Evolutionary conservation across 2,888 invertebrate genomes (phyloP).

Genomic region (Strigamia maritima): DNA sequence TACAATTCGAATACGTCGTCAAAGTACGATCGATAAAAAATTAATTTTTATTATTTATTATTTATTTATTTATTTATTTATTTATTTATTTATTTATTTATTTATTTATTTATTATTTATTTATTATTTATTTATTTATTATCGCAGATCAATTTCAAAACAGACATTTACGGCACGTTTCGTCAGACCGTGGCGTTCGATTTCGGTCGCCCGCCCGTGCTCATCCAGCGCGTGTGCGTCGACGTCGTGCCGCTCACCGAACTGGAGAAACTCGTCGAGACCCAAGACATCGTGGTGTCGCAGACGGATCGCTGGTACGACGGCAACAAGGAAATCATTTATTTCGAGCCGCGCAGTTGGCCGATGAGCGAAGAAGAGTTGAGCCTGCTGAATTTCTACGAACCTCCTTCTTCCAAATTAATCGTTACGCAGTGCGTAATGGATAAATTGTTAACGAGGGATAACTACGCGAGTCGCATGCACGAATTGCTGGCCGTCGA

Average conservation of each 20-base stretch:
- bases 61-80: too few relatives aligned
- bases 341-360: slow-evolving; percentile 45
- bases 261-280: slow-evolving; percentile 44
- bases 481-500: slow-evolving; percentile 73
- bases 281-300: slow-evolving; percentile 45
- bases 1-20: slow-evolving; percentile 49
- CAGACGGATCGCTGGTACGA: slow-evolving; percentile 61
- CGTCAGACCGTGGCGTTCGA: slow-evolving; percentile 74
- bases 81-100: too few relatives aligned
- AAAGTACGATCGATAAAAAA: slow-evolving; percentile 46
- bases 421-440: slow-evolving; percentile 61
- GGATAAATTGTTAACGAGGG: slow-evolving; percentile 56
- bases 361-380: slow-evolving; percentile 49
- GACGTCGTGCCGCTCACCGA: slow-evolving; percentile 71
- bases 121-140: too few relatives aligned
- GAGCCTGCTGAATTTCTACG: slow-evolving; percentile 62
- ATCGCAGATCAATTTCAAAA: slow-evolving; percentile 62
- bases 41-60: slow-evolving; percentile 35
- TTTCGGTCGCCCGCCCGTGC: slow-evolving; percentile 59
- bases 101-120: too few relatives aligned
- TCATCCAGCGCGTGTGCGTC: slow-evolving; percentile 62
- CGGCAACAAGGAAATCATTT: slow-evolving; percentile 58
- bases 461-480: slow-evolving; percentile 70
- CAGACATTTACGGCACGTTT: slow-evolving; percentile 73
- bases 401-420: slow-evolving; percentile 66